phyloP scores from a whole-genome alignment of 2,113 vertebrate species.

The Heterotis niloticus region DNA sequence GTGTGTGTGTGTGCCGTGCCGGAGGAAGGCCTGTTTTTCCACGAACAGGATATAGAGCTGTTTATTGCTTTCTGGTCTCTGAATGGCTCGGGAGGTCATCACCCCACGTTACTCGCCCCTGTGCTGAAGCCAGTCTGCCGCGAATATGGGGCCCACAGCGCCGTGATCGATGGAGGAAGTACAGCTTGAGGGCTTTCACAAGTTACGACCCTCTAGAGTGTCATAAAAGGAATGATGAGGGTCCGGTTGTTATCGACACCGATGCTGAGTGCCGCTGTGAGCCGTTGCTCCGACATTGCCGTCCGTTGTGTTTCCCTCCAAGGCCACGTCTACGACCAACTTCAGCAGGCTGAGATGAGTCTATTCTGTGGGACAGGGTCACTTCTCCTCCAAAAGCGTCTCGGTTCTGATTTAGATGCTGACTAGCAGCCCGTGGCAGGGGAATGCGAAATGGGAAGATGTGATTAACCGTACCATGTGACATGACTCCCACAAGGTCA shows the following conservation, averaged over 20 bases:
- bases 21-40: background rate
- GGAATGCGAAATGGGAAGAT: slow-evolving; percentile 46
- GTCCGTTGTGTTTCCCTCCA: too few relatives aligned
- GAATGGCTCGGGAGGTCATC: background rate
- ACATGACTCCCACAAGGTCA: slow-evolving; percentile 30
- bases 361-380: slow-evolving; percentile 37
- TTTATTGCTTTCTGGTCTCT: too few relatives aligned
- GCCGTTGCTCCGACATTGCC: background rate
- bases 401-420: slow-evolving; percentile 33
- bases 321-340: too few relatives aligned
- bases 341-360: background rate
- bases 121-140: background rate
- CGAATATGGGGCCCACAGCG: background rate
- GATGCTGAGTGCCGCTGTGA: background rate
- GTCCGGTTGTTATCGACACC: background rate
- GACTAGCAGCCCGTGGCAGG: slow-evolving; percentile 37
- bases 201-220: background rate
- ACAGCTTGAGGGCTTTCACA: background rate
- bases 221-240: too few relatives aligned
- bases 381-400: slow-evolving; percentile 52
- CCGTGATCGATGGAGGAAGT: background rate
- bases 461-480: slow-evolving; percentile 50
- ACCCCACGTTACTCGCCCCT: background rate
- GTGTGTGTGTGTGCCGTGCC: background rate
- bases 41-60: too few relatives aligned